Evolutionary conservation across 2,113 vertebrate genomes (phyloP).

Genomic region (Austrofundulus limnaeus): DNA sequence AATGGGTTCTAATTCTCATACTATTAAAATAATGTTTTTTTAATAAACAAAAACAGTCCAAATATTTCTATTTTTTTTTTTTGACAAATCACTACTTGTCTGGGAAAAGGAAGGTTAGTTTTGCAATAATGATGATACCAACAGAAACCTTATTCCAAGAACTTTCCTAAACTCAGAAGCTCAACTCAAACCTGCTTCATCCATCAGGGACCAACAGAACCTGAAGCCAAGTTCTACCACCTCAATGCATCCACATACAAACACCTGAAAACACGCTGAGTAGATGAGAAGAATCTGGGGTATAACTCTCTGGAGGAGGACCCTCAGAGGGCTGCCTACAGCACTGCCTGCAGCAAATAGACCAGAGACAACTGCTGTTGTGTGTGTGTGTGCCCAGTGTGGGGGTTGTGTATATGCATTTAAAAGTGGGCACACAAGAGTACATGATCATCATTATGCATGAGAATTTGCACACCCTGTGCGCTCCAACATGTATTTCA

Average conservation of each 20-base stretch:
- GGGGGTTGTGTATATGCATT: conserved; percentile 8
- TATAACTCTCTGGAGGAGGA: conserved; percentile 47
- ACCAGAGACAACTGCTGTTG: conserved; percentile 32
- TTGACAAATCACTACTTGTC: neutral
- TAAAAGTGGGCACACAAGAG: conserved; percentile 12
- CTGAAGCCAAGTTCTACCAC: conserved; percentile 40
- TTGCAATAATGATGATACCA: conserved; percentile 12
- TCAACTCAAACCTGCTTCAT: conserved; percentile 44
- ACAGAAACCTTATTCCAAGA: conserved; percentile 43
- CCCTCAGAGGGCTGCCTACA: conserved; percentile 60
- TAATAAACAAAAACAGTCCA: too few relatives aligned
- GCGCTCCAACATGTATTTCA: conserved; percentile 41
- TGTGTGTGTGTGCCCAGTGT: conserved; percentile 11
- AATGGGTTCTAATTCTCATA: too few relatives aligned
- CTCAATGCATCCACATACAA: conserved; percentile 28
- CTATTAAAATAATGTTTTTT: too few relatives aligned
- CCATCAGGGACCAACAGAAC: conserved; percentile 46
- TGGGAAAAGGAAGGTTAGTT: conserved; percentile 9
- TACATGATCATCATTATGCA: conserved; percentile 50
- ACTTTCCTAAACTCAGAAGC: conserved; percentile 43
- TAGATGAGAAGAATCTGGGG: conserved; percentile 54
- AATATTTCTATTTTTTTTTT: too few relatives aligned
- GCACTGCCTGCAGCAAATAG: conserved; percentile 66
- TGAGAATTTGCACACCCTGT: conserved; percentile 46
- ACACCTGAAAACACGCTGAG: conserved; percentile 30